phyloP scores from a whole-genome alignment of 2,113 vertebrate species.

The Oncorhynchus masou region DNA sequence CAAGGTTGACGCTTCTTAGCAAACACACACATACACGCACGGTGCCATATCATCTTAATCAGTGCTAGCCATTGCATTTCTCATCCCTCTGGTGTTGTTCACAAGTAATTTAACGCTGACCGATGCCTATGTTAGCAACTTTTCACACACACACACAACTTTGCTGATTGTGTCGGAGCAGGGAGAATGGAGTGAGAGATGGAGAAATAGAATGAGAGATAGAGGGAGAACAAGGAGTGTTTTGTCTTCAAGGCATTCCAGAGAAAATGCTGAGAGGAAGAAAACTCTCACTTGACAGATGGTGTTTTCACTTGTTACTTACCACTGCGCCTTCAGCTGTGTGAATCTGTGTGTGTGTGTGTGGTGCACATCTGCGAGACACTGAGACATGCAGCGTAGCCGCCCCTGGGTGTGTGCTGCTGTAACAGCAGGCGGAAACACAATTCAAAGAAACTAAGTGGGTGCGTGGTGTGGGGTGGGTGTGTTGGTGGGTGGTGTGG shows the following conservation, averaged over 20 bases:
- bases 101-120: slow-evolving; percentile 74
- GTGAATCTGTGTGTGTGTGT: slow-evolving; percentile 28
- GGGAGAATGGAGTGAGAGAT: slow-evolving; percentile 64
- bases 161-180: slow-evolving; percentile 76
- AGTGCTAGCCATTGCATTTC: slow-evolving; percentile 75
- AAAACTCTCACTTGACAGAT: slow-evolving; percentile 75
- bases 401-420: not conserved
- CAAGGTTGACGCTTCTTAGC: not conserved
- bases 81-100: slow-evolving; percentile 56
- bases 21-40: slow-evolving; percentile 43
- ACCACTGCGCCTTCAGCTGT: slow-evolving; percentile 70
- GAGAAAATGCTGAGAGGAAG: slow-evolving; percentile 76
- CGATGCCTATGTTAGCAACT: slow-evolving; percentile 73
- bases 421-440: not conserved
- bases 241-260: slow-evolving; percentile 79
- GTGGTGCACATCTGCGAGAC: slow-evolving; percentile 45
- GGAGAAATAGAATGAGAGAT: slow-evolving; percentile 69
- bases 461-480: not conserved
- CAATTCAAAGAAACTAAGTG: not conserved
- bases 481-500: not conserved
- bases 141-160: slow-evolving; percentile 24
- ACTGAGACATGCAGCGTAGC: slow-evolving; percentile 34
- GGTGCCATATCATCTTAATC: slow-evolving; percentile 77
- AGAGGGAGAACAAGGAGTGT: slow-evolving; percentile 73
- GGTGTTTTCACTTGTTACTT: slow-evolving; percentile 78